These are phyloP conservation scores for Nothura maculosa DNA, from an alignment of 2,797 vertebrate species.

Conservation along the genomic window DNA sequence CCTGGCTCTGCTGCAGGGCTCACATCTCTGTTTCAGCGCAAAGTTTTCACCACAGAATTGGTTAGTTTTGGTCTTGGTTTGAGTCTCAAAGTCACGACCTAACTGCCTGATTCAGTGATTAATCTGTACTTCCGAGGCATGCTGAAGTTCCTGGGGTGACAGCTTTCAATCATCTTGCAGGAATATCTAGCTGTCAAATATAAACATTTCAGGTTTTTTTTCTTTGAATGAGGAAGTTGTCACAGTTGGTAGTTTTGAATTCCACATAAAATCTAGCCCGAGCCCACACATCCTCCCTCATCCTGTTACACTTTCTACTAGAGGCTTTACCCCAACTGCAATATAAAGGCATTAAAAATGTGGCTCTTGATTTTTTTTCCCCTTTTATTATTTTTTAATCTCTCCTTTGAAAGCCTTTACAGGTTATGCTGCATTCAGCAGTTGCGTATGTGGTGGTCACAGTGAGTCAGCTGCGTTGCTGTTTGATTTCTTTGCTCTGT, in stretches of 20 bases:
- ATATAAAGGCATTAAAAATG: not conserved
- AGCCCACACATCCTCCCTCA: not conserved
- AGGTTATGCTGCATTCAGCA: not conserved
- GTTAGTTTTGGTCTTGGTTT: not conserved
- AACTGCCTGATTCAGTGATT: not conserved
- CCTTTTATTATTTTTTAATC: no score
- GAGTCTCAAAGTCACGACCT: not conserved
- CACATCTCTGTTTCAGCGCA: not conserved
- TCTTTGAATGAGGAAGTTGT: not conserved
- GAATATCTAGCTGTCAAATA: not conserved
- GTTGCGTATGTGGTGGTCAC: not conserved
- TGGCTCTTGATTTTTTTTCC: no score
- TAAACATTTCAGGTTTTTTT: not conserved
- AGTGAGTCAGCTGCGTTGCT: not conserved
- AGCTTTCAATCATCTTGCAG: not conserved
- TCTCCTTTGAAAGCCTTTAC: not conserved
- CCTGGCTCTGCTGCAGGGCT: not conserved
- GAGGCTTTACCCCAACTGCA: not conserved
- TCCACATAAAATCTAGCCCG: rapidly evolving
- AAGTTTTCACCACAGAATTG: not conserved
- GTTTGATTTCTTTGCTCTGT: not conserved
- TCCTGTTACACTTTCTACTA: not conserved
- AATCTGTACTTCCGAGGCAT: not conserved
- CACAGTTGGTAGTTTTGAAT: not conserved
- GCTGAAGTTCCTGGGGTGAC: not conserved